Evolutionary conservation across 1,140 invertebrate species (phyloP).

Genomic region (Ostrea denselamellosa): DNA sequence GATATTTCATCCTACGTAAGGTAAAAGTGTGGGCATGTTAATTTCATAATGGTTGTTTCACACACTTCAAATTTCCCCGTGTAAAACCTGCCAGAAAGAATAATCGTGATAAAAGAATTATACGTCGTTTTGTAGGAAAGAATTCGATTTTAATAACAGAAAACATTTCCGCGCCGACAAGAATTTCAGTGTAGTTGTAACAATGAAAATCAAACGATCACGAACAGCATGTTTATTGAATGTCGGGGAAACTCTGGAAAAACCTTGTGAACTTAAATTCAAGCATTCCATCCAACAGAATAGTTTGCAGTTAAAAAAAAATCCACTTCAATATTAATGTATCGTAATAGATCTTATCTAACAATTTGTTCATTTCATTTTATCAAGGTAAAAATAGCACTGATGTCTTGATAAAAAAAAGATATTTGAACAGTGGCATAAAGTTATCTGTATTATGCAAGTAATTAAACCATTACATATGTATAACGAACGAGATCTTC

Average conservation of each 20-base stretch:
- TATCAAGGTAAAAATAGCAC: too few relatives aligned
- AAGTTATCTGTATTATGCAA: too few relatives aligned
- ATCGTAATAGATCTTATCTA: too few relatives aligned
- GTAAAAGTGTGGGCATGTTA: neutral
- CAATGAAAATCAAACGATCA: neutral
- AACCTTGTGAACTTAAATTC: neutral
- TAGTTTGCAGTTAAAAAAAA: too few relatives aligned
- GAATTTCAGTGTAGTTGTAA: neutral
- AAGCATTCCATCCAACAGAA: neutral
- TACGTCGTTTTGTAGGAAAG: neutral
- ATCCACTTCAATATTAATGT: too few relatives aligned
- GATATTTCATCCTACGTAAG: neutral
- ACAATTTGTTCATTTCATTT: too few relatives aligned
- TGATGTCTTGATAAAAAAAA: too few relatives aligned
- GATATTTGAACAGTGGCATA: too few relatives aligned
- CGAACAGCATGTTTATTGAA: neutral
- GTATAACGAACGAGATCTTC: too few relatives aligned
- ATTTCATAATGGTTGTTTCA: neutral
- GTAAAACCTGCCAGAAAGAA: neutral
- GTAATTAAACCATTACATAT: too few relatives aligned
- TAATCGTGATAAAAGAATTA: neutral
- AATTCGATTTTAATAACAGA: neutral
- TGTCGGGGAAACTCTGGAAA: neutral
- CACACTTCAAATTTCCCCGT: neutral
- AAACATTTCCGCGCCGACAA: neutral